Evolutionary conservation across 37 sponge, comb jelly and placozoan species (phyloP).

Genomic region (Agelas oroides): DNA sequence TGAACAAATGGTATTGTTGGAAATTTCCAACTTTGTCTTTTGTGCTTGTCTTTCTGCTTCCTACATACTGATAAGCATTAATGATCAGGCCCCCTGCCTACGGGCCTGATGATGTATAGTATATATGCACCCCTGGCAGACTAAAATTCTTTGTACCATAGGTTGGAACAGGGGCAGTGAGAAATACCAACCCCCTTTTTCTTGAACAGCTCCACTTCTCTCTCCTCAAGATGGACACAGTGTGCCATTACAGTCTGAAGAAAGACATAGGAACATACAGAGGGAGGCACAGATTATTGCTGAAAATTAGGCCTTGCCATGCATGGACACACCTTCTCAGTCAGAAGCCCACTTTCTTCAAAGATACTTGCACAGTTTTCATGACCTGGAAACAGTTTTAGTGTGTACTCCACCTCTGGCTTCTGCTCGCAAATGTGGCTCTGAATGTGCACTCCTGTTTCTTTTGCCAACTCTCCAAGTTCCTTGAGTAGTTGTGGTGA

Average conservation of each 20-base stretch:
- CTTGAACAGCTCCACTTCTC: conserved; percentile 46
- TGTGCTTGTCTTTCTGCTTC: too few species aligned
- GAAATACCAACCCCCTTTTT: conserved; percentile 49
- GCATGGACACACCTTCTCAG: conserved; percentile 47
- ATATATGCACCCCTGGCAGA: too few species aligned
- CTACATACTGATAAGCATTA: too few species aligned
- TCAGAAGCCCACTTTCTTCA: conserved; percentile 27
- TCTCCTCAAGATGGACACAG: conserved; percentile 45
- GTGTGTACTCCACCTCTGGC: conserved; percentile 41
- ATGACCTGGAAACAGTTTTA: conserved; percentile 44
- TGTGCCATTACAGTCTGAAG: conserved; percentile 74
- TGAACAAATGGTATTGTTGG: too few species aligned
- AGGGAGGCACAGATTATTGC: too few species aligned
- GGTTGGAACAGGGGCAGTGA: conserved; percentile 79
- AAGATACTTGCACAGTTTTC: conserved; percentile 39
- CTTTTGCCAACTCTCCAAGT: conserved; percentile 50
- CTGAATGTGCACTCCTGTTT: conserved; percentile 56
- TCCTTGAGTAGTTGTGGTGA: conserved; percentile 27
- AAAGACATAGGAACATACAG: too few species aligned
- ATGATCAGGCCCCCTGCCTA: too few species aligned
- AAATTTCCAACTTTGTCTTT: too few species aligned
- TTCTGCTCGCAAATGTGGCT: conserved; percentile 65
- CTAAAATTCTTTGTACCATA: conserved; percentile 6
- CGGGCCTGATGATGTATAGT: too few species aligned
- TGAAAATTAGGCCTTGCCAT: too few species aligned